Conservation (phyloP, 2,797 vertebrate species). For the Pipistrellus nathusii region DNA sequence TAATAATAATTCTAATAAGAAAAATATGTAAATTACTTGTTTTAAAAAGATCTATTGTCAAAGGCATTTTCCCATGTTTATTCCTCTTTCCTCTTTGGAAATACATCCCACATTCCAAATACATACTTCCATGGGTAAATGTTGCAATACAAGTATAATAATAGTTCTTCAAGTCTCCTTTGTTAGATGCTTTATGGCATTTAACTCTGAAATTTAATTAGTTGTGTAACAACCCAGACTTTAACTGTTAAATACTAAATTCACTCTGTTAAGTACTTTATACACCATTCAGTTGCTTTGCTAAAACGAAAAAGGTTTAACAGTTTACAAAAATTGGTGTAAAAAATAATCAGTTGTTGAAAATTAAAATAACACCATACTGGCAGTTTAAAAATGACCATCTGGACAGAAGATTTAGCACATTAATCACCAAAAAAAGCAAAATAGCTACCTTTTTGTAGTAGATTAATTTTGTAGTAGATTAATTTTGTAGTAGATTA, state of each 20-base stretch:
- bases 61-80: not conserved
- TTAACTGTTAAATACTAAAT: slow-evolving; percentile 32
- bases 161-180: slow-evolving; percentile 41
- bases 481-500: slow-evolving; percentile 41
- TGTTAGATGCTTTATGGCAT: not conserved
- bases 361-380: slow-evolving; percentile 39
- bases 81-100: not conserved
- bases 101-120: not conserved
- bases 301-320: slow-evolving; percentile 35
- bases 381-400: slow-evolving; percentile 39
- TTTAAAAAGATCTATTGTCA: slow-evolving; percentile 16
- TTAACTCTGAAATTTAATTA: slow-evolving; percentile 45
- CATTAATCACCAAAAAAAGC: slow-evolving; percentile 16
- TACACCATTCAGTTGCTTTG: slow-evolving; percentile 10
- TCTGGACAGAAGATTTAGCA: not conserved
- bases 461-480: slow-evolving; percentile 40
- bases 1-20: slow-evolving; percentile 46
- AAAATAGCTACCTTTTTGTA: not conserved
- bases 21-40: not conserved
- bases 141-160: not conserved
- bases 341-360: slow-evolving; percentile 31
- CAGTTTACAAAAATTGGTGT: slow-evolving; percentile 36
- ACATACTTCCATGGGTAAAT: not conserved
- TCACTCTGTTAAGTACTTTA: slow-evolving; percentile 23
- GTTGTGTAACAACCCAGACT: slow-evolving; percentile 14